Percentiles rank a stretch among this genome's conserved stretches.
Evolutionary conservation across 2,113 vertebrate genomes (phyloP).

Genomic region (Fulmarus glacialis): DNA sequence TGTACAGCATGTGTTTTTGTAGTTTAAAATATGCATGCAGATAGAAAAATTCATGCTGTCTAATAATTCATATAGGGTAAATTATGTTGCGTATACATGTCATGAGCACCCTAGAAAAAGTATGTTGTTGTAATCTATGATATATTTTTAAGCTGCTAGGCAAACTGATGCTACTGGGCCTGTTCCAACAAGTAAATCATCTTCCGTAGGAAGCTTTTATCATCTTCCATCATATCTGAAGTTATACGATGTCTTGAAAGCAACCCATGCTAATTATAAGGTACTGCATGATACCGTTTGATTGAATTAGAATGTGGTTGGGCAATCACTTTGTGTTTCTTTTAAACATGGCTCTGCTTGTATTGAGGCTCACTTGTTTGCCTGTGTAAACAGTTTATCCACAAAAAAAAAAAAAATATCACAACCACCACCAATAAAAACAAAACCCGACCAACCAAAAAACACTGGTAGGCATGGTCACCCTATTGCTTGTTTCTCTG

Average conservation of each 20-base stretch:
- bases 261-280: slow-evolving; percentile 97
- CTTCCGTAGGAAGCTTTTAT: slow-evolving; percentile 91
- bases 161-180: slow-evolving; percentile 83
- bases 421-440: background rate
- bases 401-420: background rate
- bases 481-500: background rate
- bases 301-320: background rate
- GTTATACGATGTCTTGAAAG: slow-evolving; percentile 94
- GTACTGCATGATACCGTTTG: slow-evolving; percentile 56
- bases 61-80: background rate
- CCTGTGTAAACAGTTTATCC: background rate
- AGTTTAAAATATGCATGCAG: background rate
- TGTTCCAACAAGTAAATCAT: slow-evolving; percentile 86
- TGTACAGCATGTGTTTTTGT: background rate
- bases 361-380: background rate
- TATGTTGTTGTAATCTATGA: background rate
- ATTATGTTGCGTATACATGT: background rate
- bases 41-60: background rate
- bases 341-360: background rate
- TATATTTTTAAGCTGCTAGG: slow-evolving; percentile 77
- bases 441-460: background rate
- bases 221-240: slow-evolving; percentile 95
- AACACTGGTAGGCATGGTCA: background rate
- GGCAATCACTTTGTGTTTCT: background rate
- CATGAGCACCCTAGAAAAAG: background rate